Percentiles rank a stretch among this genome's conserved stretches.
These are phyloP conservation scores for Leucopsar rothschildi DNA, from an alignment of 2,113 vertebrate species.

Conservation along the genomic window DNA sequence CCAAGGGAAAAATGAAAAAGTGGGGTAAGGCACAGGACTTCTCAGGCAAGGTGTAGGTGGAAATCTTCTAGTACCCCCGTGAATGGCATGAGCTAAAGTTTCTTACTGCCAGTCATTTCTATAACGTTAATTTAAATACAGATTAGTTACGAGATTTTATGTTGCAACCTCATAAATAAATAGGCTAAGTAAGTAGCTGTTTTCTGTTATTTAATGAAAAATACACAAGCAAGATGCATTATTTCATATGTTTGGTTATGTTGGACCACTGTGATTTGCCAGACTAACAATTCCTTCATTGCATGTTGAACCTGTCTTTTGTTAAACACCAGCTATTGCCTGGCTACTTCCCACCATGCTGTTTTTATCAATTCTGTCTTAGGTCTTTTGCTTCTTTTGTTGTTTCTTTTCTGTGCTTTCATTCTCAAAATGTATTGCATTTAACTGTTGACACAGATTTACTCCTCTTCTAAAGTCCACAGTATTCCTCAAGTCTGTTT, in stretches of 20 bases:
- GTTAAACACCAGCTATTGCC: slow-evolving; percentile 72
- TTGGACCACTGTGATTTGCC: slow-evolving; percentile 72
- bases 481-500: background rate
- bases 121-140: background rate
- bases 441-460: slow-evolving; percentile 9
- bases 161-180: background rate
- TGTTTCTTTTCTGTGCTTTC: slow-evolving; percentile 63
- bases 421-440: slow-evolving; percentile 24
- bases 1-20: background rate
- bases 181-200: background rate
- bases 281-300: slow-evolving; percentile 70
- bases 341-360: slow-evolving; percentile 68
- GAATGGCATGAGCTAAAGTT: rapidly evolving
- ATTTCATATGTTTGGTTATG: slow-evolving; percentile 70
- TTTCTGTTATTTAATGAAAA: slow-evolving; percentile 71
- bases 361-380: slow-evolving; percentile 69
- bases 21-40: background rate
- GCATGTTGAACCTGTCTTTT: slow-evolving; percentile 56
- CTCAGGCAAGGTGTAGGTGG: background rate
- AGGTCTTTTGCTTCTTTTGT: slow-evolving; percentile 58
- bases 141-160: slow-evolving; percentile 2
- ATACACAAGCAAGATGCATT: slow-evolving; percentile 77
- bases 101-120: background rate
- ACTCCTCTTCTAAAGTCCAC: background rate
- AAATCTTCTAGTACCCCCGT: background rate